Conservation (phyloP, 2,888 invertebrate genomes). For the Papilio protenor region DNA sequence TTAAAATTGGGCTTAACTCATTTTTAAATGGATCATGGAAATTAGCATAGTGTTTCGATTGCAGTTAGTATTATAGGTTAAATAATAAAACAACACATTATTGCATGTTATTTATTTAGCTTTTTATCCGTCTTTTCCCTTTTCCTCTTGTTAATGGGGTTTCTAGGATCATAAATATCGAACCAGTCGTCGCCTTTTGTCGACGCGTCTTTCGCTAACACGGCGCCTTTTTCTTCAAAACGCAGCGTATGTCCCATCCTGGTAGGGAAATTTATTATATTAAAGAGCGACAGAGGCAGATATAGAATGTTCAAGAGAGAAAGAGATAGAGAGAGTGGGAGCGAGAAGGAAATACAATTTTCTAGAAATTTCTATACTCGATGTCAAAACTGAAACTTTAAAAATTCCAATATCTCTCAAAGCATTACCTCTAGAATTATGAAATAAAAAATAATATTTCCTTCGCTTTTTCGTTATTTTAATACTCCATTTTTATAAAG, state of each 20-base stretch:
- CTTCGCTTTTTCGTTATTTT: not conserved
- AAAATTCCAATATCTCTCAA: not conserved
- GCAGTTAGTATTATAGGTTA: not conserved
- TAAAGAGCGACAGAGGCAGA: not conserved
- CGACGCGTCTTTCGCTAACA: constrained; percentile 96
- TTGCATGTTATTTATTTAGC: constrained; percentile 57
- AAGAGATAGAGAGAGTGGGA: not conserved
- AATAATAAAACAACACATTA: constrained; percentile 31
- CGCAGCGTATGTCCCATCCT: constrained; percentile 88
- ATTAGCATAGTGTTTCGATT: no score
- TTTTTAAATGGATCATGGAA: no score
- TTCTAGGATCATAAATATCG: constrained; percentile 97
- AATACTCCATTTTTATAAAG: no score
- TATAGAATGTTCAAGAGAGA: not conserved
- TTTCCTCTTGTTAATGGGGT: constrained; percentile 96
- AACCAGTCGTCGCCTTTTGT: constrained; percentile 98
- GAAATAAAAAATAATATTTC: not conserved
- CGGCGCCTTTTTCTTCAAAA: constrained; percentile 87
- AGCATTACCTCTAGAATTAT: not conserved
- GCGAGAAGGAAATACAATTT: not conserved
- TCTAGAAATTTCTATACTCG: not conserved
- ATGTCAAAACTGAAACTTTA: not conserved
- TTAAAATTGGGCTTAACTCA: no score
- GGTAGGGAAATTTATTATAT: constrained; percentile 27
- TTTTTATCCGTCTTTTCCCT: constrained; percentile 84